phyloP scores from a whole-genome alignment of 2,888 invertebrate species.

The Asteroscopus sphinx region DNA sequence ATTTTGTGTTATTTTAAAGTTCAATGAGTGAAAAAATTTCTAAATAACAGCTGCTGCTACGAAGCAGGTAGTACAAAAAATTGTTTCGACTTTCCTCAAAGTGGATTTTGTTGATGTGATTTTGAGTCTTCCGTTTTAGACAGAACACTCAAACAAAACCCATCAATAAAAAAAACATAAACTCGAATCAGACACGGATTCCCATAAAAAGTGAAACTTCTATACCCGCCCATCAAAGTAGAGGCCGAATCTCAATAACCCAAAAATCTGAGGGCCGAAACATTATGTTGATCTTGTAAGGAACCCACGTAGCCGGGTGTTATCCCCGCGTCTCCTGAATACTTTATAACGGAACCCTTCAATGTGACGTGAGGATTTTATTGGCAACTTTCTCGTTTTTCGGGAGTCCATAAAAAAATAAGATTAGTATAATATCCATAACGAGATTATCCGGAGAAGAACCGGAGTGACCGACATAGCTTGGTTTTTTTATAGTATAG shows the following conservation, averaged over 20 bases:
- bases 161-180: constrained; percentile 16
- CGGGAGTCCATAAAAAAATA: constrained; percentile 15
- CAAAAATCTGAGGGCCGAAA: constrained; percentile 48
- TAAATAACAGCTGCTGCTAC: no score
- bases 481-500: no score
- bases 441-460: no score
- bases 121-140: no score
- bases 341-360: constrained; percentile 47
- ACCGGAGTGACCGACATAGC: no score
- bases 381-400: constrained; percentile 26
- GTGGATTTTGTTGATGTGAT: no score
- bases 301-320: constrained; percentile 54
- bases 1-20: no score
- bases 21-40: no score
- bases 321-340: constrained; percentile 45
- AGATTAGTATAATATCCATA: no score
- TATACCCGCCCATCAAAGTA: constrained; percentile 13
- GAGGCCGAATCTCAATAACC: constrained; percentile 49
- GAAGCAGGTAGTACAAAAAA: no score
- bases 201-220: constrained; percentile 39
- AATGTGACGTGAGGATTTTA: constrained; percentile 52
- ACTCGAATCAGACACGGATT: constrained; percentile 4
- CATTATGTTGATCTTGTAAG: constrained; percentile 60
- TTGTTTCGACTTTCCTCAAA: no score
- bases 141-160: neutral